These are phyloP conservation scores for Desmophyllum pertusum DNA, from an alignment of 92 coral and sea anemone genomes.

Conservation along the genomic window DNA sequence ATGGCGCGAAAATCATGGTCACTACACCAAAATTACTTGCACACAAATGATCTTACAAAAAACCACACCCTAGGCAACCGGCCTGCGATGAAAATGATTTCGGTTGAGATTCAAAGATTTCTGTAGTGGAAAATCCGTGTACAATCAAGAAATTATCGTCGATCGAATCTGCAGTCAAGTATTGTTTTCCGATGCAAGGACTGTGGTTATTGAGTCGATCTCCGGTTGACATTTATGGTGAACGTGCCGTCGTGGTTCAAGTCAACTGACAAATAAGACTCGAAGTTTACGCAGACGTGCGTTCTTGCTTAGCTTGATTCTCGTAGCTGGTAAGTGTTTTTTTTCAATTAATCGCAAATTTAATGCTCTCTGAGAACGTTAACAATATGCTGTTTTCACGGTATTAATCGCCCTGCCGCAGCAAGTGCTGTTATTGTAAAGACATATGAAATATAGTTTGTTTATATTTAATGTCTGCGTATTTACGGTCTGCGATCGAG, in stretches of 20 bases:
- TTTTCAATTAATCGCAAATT: neutral
- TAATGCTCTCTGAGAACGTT: neutral
- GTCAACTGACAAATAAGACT: slow-evolving; percentile 55
- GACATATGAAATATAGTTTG: neutral
- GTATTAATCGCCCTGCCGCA: too few species aligned
- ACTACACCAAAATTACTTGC: slow-evolving; percentile 45
- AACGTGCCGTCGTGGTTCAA: slow-evolving; percentile 49
- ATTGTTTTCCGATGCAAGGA: slow-evolving; percentile 30
- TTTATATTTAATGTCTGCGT: neutral
- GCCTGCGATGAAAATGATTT: neutral
- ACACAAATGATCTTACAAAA: slow-evolving; percentile 29
- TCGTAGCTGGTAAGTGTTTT: slow-evolving; percentile 31
- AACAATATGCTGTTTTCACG: neutral
- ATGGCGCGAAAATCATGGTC: slow-evolving; percentile 37
- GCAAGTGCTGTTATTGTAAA: neutral
- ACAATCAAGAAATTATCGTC: neutral
- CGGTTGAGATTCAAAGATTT: neutral
- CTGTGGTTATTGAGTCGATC: slow-evolving; percentile 13
- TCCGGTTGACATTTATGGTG: slow-evolving; percentile 58
- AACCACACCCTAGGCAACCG: slow-evolving; percentile 16
- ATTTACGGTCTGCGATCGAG: too few species aligned
- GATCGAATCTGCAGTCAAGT: neutral
- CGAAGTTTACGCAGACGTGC: slow-evolving; percentile 45
- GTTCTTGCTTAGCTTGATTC: neutral
- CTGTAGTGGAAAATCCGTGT: neutral